Evolutionary conservation across 2,113 vertebrate genomes (phyloP).

Genomic region (Cheilinus undulatus): DNA sequence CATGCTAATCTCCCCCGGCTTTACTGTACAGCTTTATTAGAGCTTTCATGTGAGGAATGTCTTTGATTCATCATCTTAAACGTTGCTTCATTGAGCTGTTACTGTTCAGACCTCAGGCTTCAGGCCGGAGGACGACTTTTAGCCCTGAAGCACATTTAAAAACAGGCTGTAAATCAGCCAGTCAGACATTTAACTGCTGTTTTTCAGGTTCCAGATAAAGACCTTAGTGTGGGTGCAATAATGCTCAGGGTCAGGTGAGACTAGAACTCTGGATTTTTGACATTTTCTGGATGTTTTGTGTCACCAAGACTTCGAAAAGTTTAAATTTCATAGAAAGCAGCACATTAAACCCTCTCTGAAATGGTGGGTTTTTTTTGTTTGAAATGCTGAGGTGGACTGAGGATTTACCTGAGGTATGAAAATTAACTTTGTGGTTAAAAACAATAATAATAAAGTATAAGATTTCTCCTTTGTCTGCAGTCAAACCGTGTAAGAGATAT

Average conservation of each 20-base stretch:
- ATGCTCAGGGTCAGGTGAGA: too few species aligned
- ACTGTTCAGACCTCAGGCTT: constrained; percentile 1
- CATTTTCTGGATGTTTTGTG: neutral
- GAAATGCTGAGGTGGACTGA: too few species aligned
- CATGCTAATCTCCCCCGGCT: constrained; percentile 49
- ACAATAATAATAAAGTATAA: too few species aligned
- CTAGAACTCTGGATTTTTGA: neutral
- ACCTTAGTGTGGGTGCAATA: too few species aligned
- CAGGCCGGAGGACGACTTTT: neutral
- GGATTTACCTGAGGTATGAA: too few species aligned
- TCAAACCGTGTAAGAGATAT: too few species aligned
- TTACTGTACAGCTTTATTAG: constrained; percentile 54
- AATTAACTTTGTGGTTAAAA: too few species aligned
- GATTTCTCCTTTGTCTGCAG: too few species aligned
- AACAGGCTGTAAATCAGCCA: neutral
- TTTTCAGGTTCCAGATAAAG: too few species aligned
- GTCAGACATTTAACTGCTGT: neutral
- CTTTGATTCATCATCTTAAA: constrained; percentile 48
- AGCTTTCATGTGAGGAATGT: constrained; percentile 42
- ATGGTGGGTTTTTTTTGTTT: too few species aligned
- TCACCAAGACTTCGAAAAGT: neutral
- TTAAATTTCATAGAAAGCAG: too few species aligned
- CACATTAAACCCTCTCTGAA: too few species aligned
- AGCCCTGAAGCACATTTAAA: neutral
- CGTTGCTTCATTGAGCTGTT: constrained; percentile 16